These are phyloP conservation scores for Manis pentadactyla DNA, from an alignment of 2,797 vertebrate genomes.

Conservation along the genomic window DNA sequence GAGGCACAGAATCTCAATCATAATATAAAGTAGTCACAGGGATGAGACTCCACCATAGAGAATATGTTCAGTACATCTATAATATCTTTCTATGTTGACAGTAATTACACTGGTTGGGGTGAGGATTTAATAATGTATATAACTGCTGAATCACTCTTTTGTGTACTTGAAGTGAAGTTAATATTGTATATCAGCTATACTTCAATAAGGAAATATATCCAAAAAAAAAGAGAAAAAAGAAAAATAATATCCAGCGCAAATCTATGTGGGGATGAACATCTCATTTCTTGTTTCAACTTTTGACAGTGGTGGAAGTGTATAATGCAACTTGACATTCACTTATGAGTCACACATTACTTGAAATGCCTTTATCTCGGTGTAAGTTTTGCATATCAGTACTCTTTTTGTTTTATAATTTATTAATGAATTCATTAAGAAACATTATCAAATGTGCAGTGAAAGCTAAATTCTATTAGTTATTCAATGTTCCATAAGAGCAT, in stretches of 20 bases:
- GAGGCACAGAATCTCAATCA: no score
- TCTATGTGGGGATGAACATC: neutral
- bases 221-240: neutral
- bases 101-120: no score
- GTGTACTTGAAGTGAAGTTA: no score
- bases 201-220: no score
- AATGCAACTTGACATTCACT: neutral
- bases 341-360: neutral
- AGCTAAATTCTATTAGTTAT: neutral
- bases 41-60: no score
- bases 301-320: neutral
- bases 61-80: no score
- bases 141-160: no score
- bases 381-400: neutral
- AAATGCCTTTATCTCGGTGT: neutral
- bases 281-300: neutral
- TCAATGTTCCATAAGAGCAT: neutral
- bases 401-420: neutral
- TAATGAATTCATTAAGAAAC: slow-evolving; percentile 7
- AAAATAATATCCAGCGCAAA: neutral
- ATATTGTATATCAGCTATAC: no score
- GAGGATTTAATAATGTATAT: no score
- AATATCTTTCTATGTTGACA: no score
- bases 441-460: neutral
- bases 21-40: no score